Base-by-base conservation (phyloP, 2,888 invertebrate species). In the Ormia ochracea region DNA sequence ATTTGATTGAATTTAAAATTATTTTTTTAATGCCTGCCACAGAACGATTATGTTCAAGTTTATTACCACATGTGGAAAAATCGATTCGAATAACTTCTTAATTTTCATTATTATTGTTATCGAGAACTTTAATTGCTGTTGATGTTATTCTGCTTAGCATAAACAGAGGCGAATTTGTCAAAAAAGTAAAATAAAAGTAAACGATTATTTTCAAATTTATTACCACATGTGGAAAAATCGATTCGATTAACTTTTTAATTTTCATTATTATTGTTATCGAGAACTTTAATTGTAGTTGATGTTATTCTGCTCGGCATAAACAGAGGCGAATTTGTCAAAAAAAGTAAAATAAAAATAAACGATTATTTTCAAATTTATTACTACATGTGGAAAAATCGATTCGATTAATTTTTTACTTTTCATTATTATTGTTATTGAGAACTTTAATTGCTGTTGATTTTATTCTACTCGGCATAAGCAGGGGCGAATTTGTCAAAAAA, bases 91-190 rank as follows among this genome's bases (percentile, higher is more conserved):
- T 41, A 6, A 41, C 41, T 41, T 41, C 17, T 26, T 23, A 17
- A 33, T 48, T 63, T 36, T 21, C 1, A 36, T 23, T 38, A 65
- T 65, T 17, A 56, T 69, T 12, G 45, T 23, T 26, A 56, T 48
- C 58, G 17, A 33, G 19, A 48, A n/a, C 58, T 48, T 58, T 58
- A 48, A 48, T 69, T 69, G 36, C 26, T 48, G 17, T 58, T 48
- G 26, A 1, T 38, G 26, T 26, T 38, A 38, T 31, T 41, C 28
- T 14, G 1, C 12, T 14, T 4, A 1, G 3, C 4, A 38, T 12
- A 19, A 7, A 28, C 2, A 50, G 1, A n/a, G n/a, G n/a, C n/a
- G n/a, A n/a, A n/a, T n/a, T n/a, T n/a, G n/a, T n/a, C n/a, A n/a
- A n/a, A n/a, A n/a, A n/a, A n/a, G n/a, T 14, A 14, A 41, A 17